Evolutionary conservation across 2,888 invertebrate species (phyloP).

Genomic region (Nebria salina): DNA sequence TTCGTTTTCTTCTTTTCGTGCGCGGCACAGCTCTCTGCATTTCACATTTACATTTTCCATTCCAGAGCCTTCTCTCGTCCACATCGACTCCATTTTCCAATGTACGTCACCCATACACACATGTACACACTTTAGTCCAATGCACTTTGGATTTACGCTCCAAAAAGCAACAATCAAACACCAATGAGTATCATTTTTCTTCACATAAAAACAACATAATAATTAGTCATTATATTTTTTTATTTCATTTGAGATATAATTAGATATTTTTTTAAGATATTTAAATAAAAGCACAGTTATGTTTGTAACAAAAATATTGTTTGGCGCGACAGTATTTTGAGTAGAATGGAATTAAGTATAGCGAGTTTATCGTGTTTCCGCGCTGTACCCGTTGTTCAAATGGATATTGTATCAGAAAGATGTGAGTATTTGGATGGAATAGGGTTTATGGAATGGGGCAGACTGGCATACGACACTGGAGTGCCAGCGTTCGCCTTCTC

Average conservation of each 20-base stretch:
- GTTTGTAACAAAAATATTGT: not conserved
- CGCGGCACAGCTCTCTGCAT: conserved; percentile 49
- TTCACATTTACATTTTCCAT: conserved; percentile 60
- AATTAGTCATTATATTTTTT: too few relatives aligned
- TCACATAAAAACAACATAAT: too few relatives aligned
- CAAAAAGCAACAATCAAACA: not conserved
- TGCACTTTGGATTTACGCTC: not conserved
- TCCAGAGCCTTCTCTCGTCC: conserved; percentile 50
- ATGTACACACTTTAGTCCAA: not conserved
- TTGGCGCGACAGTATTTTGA: not conserved
- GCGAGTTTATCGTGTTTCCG: not conserved
- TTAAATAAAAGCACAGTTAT: too few relatives aligned
- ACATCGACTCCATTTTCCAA: conserved; percentile 57
- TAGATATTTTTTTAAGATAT: too few relatives aligned
- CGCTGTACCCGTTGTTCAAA: not conserved
- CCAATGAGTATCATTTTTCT: too few relatives aligned
- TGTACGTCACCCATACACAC: conserved; percentile 51
- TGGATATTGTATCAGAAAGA: conserved; percentile 1
- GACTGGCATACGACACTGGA: not conserved
- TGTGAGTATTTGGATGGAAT: not conserved
- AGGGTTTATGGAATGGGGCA: not conserved
- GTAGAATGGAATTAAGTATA: not conserved
- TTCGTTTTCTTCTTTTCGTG: conserved; percentile 46
- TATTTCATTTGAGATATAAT: too few relatives aligned
- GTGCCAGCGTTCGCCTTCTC: not conserved